Evolutionary conservation across 2,113 vertebrate genomes (phyloP).

Genomic region (Emydura subglobosa): DNA sequence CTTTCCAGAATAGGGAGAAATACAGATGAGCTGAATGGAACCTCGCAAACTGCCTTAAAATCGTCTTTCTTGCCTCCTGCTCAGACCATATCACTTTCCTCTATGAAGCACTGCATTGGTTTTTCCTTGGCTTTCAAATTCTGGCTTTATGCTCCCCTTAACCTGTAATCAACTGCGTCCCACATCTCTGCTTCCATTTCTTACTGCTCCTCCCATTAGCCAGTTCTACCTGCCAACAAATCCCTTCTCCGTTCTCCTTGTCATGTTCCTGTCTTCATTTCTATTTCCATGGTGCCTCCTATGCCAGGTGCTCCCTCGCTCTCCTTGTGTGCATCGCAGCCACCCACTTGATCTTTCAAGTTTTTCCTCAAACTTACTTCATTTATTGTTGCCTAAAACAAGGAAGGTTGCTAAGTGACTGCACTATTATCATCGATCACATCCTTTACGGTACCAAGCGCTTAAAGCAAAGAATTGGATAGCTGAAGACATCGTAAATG

Average conservation of each 20-base stretch:
- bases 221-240: neutral
- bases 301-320: neutral
- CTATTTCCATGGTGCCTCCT: neutral
- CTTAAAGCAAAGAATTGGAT: neutral
- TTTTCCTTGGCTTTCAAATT: neutral
- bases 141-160: neutral
- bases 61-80: neutral
- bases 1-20: neutral
- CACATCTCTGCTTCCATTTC: neutral
- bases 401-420: neutral
- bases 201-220: neutral
- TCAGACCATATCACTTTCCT: neutral
- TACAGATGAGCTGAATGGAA: neutral
- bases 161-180: neutral
- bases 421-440: rapidly evolving
- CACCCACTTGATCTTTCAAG: neutral
- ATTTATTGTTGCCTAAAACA: neutral
- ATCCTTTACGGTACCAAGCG: neutral
- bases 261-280: neutral
- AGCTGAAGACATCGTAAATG: neutral
- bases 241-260: neutral
- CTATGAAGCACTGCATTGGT: neutral
- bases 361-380: neutral
- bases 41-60: neutral
- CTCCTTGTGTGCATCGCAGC: neutral